Percentiles rank a stretch among this genome's conserved stretches.
phyloP scores from a whole-genome alignment of 1,140 invertebrate species.

The Temnothorax longispinosus region DNA sequence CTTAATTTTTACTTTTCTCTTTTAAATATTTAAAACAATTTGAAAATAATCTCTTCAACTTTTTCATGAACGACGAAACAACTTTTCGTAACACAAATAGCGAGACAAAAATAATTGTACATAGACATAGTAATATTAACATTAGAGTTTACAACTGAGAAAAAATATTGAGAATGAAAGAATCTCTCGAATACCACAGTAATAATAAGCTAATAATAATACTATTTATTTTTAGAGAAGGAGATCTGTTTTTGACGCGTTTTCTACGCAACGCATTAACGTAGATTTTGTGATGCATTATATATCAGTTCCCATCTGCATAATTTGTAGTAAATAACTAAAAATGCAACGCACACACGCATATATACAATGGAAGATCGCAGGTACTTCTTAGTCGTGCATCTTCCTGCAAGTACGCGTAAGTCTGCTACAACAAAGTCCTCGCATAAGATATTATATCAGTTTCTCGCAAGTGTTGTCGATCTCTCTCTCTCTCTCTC shows the following conservation, averaged over 20 bases:
- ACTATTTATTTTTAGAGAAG: not conserved
- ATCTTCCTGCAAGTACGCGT: conserved; percentile 36
- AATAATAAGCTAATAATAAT: not conserved
- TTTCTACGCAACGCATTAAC: not conserved
- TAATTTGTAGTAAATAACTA: conserved; percentile 30
- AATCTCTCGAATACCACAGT: too few relatives aligned
- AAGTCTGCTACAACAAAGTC: conserved; percentile 22
- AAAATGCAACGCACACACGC: not conserved
- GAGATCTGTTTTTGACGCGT: not conserved
- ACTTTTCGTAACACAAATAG: not conserved
- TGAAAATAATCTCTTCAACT: not conserved
- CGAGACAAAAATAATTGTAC: not conserved
- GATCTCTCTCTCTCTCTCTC: not conserved
- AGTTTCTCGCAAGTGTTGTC: conserved; percentile 40
- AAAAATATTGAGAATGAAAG: not conserved
- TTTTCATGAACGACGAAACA: not conserved
- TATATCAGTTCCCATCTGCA: not conserved
- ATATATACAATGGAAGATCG: not conserved
- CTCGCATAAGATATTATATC: conserved; percentile 39
- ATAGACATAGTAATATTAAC: not conserved
- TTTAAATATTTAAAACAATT: not conserved
- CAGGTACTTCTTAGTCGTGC: conserved; percentile 17
- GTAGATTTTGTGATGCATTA: not conserved
- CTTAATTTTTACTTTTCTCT: too few relatives aligned
- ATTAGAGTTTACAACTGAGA: not conserved